Conservation (phyloP, 2,113 vertebrate species). For the Sciurus niger region DNA sequence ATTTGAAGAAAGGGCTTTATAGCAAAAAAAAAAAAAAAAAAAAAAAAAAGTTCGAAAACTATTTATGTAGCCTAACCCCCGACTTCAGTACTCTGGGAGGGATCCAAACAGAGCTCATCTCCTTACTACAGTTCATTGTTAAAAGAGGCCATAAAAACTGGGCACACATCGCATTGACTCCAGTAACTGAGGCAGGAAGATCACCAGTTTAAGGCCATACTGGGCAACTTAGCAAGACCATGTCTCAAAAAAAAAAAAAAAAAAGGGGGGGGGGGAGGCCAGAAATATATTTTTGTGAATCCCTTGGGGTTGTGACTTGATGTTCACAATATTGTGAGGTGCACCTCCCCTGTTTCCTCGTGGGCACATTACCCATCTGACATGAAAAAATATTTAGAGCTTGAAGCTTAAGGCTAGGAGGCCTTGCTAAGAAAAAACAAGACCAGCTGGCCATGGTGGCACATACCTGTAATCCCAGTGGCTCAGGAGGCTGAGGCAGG, state of each 20-base stretch:
- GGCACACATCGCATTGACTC: no score
- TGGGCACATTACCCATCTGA: no score
- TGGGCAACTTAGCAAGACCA: no score
- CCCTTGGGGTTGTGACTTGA: no score
- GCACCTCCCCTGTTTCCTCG: no score
- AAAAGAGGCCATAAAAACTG: background rate
- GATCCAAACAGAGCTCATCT: background rate
- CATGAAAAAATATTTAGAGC: background rate
- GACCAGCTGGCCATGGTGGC: no score
- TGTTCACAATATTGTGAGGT: no score
- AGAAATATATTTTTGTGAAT: no score
- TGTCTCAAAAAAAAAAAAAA: background rate
- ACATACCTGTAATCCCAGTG: no score
- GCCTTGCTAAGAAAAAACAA: conserved; percentile 20
- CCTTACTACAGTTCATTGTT: background rate
- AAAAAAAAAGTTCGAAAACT: background rate
- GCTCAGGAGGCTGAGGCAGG: no score
- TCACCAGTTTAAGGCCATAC: no score
- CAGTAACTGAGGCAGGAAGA: no score
- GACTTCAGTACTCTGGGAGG: background rate
- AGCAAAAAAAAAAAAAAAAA: background rate
- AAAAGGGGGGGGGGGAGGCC: background rate
- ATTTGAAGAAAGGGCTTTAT: conserved; percentile 23
- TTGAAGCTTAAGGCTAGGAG: background rate
- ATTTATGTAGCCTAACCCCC: background rate